phyloP scores from a whole-genome alignment of 2,113 vertebrate genomes.

The Argyrosomus japonicus region DNA sequence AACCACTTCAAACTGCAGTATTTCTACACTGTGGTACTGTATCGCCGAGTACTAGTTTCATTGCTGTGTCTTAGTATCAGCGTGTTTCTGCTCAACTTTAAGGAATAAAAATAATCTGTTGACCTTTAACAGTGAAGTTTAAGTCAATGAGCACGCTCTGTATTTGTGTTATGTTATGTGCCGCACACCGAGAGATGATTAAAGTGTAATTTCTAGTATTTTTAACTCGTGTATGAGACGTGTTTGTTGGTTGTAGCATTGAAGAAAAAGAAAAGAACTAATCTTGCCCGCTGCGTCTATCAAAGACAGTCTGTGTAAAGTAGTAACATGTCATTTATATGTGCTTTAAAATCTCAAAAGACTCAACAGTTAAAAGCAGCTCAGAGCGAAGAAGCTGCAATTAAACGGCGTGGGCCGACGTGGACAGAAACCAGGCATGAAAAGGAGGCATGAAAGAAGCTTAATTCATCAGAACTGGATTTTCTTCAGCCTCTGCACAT shows the following conservation, averaged over 20 bases:
- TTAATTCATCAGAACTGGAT: constrained; percentile 59
- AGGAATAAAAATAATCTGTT: no score
- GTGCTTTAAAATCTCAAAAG: constrained; percentile 19
- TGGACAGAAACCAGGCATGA: constrained; percentile 58
- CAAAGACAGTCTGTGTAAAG: not conserved
- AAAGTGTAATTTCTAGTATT: not conserved
- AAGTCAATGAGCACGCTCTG: not conserved
- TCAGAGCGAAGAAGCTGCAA: constrained; percentile 36
- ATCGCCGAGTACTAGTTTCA: no score
- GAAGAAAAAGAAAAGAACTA: not conserved
- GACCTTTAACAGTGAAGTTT: no score
- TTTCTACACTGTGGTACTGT: no score
- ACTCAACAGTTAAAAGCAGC: constrained; percentile 42
- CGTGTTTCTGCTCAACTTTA: no score
- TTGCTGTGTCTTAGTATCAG: no score
- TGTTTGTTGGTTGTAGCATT: not conserved
- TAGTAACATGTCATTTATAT: constrained; percentile 13
- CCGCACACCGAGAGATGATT: not conserved
- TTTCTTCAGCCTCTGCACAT: constrained; percentile 36
- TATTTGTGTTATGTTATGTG: not conserved
- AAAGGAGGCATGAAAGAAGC: constrained; percentile 58
- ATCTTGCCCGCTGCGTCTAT: not conserved
- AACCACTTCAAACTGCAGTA: no score
- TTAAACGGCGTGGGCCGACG: constrained; percentile 44
- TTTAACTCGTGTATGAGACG: not conserved